Evolutionary conservation across 2,113 vertebrate genomes (phyloP), one percentile per base, ranked within the genome.

Genomic region (Procapra przewalskii): DNA sequence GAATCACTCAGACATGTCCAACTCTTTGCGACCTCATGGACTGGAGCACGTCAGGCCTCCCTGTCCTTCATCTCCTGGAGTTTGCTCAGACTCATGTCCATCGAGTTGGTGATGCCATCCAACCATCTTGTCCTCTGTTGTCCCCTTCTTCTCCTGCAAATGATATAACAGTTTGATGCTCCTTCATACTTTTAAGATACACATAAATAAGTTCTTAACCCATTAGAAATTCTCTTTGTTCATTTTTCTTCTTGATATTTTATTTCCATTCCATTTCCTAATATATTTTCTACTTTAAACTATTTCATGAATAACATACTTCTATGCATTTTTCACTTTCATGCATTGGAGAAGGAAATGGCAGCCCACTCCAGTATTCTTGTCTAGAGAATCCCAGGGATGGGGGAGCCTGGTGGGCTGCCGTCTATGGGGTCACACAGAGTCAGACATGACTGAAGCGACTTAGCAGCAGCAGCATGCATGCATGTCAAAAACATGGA

Each of bases 171-270:
- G 88, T 92, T 91, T 62, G 27, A 27, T 90, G 12, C 3, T 3
- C 14, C 59, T 75, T 55, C 17, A 87, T 9, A 83, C 64, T 87
- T 86, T 83, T n/a, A 43, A 90, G 85, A 40, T 84, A 31, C 29
- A 59, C 10, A 52, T n/a, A 54, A 83, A 33, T 12, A 59, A 79
- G 17, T 50, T 54, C 21, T 95, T 80, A 57, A 96, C 55, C 7
- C 59, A 21, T 27, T 71, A 9, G 40, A 85, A 87, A 62, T 80
- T 52, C 88, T 91, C 71, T 84, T 90, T 81, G 60, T 86, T 90
- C 4, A 3, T 80, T 97, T 92, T 96, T 43, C 33, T 79, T 36
- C 29, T 91, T 96, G 77, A 96, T 84, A 90, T 90, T 79, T 19
- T 87, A 84, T 83, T 93, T 87, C 27, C 14, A 96, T 82, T 93